Conservation (phyloP, 2,888 invertebrate genomes). For the Chymomyza procnemis region DNA sequence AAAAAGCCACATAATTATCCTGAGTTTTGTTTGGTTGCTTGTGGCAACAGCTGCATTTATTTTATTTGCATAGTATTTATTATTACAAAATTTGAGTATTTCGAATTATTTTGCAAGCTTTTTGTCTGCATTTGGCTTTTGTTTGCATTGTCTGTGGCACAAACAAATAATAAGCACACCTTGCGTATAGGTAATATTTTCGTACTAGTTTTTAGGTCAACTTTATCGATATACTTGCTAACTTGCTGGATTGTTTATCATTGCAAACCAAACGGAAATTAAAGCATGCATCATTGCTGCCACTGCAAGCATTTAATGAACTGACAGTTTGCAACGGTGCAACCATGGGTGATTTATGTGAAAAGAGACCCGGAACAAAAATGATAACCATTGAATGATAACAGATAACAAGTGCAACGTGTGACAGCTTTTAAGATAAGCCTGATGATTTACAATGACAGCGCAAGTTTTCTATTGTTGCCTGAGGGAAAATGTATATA, state of each 20-base stretch:
- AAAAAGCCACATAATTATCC: too few species aligned
- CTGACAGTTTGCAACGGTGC: conserved; percentile 52
- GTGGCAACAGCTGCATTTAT: background rate
- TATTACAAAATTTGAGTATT: background rate
- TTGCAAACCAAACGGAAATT: background rate
- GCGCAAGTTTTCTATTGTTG: background rate
- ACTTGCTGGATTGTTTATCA: too few species aligned
- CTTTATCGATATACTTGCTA: background rate
- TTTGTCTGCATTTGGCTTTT: background rate
- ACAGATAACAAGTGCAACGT: background rate
- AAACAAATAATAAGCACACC: background rate
- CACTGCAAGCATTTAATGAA: conserved; percentile 53
- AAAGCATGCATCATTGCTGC: conserved; percentile 43
- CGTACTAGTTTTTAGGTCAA: background rate
- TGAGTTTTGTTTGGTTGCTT: background rate
- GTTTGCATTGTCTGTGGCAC: background rate
- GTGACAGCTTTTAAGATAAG: conserved; percentile 12
- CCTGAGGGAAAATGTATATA: conserved; percentile 37
- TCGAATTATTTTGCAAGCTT: background rate
- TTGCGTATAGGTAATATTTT: background rate
- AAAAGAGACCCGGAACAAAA: background rate
- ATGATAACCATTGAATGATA: conserved; percentile 4
- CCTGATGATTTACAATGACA: conserved; percentile 32
- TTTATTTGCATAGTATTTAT: background rate
- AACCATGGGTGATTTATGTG: conserved; percentile 62